These are phyloP conservation scores for Decapterus maruadsi DNA, from an alignment of 2,797 vertebrate species.

Conservation along the genomic window DNA sequence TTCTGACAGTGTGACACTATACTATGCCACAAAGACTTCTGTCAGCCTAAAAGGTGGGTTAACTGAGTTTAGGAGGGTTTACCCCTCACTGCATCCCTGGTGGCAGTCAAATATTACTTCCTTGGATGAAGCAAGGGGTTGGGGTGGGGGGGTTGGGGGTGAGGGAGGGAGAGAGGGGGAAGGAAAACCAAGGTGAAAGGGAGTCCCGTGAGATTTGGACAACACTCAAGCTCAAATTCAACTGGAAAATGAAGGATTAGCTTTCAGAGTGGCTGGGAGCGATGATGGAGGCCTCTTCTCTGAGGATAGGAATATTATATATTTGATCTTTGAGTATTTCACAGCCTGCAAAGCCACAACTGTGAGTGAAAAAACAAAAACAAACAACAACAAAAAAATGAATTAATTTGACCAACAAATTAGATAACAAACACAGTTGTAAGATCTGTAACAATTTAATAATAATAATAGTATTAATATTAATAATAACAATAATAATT, in stretches of 20 bases:
- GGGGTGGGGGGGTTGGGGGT: background rate
- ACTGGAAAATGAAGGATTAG: slow-evolving; percentile 79
- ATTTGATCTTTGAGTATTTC: slow-evolving; percentile 56
- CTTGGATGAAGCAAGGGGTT: slow-evolving; percentile 31
- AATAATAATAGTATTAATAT: slow-evolving; percentile 24
- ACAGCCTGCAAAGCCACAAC: slow-evolving; percentile 22
- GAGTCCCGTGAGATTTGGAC: slow-evolving; percentile 70
- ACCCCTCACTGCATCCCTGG: slow-evolving; percentile 43
- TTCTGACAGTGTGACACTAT: slow-evolving; percentile 18
- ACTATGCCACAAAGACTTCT: slow-evolving; percentile 37
- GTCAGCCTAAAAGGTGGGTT: slow-evolving; percentile 42
- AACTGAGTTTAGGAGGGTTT: slow-evolving; percentile 61
- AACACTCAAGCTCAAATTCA: slow-evolving; percentile 74
- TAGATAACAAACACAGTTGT: background rate
- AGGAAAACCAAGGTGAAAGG: slow-evolving; percentile 64
- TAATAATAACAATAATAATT: slow-evolving; percentile 25
- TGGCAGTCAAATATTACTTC: slow-evolving; percentile 64
- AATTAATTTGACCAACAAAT: background rate
- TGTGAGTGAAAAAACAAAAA: slow-evolving; percentile 7
- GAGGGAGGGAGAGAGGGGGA: background rate
- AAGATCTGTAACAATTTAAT: background rate
- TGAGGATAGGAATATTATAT: slow-evolving; percentile 45
- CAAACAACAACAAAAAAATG: background rate
- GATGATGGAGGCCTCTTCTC: slow-evolving; percentile 75
- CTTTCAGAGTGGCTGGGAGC: slow-evolving; percentile 71